These are phyloP conservation scores for Aethina tumida DNA, from an alignment of 1,140 invertebrate species.

Conservation along the genomic window DNA sequence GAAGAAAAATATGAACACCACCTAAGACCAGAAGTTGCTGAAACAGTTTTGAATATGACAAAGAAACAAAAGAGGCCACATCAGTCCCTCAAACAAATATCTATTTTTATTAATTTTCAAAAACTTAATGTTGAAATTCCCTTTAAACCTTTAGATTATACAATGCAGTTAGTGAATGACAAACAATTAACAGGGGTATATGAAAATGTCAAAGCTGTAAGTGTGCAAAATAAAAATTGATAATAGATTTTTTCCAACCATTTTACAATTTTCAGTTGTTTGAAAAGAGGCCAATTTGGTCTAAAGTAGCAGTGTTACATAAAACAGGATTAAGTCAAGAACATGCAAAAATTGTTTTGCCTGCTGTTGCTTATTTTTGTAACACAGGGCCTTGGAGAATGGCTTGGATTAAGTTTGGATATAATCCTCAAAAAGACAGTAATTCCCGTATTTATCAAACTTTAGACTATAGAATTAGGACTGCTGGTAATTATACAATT, in stretches of 20 bases:
- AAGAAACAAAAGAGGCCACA: slow-evolving; percentile 9
- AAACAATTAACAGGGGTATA: slow-evolving; percentile 11
- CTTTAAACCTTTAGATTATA: slow-evolving; percentile 11
- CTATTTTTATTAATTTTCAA: slow-evolving; percentile 17
- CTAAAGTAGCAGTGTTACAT: slow-evolving; percentile 59
- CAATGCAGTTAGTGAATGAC: slow-evolving; percentile 14
- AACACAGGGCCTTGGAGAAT: slow-evolving; percentile 79
- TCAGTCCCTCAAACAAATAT: slow-evolving; percentile 5
- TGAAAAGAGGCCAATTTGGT: slow-evolving; percentile 76
- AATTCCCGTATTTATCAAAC: slow-evolving; percentile 71
- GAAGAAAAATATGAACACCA: slow-evolving; percentile 14
- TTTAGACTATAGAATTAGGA: slow-evolving; percentile 73
- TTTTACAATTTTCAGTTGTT: slow-evolving; percentile 45
- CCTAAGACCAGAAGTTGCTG: slow-evolving; percentile 5
- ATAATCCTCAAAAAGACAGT: slow-evolving; percentile 76
- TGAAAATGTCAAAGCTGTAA: slow-evolving; percentile 13
- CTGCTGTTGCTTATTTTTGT: slow-evolving; percentile 75
- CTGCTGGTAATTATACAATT: slow-evolving; percentile 41
- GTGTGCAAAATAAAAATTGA: background rate
- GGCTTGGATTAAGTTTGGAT: slow-evolving; percentile 76
- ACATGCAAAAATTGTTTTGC: slow-evolving; percentile 69
- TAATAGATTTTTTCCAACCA: slow-evolving; percentile 1
- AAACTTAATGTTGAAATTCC: slow-evolving; percentile 21
- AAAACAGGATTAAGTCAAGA: slow-evolving; percentile 50
- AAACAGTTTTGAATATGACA: slow-evolving; percentile 5